Conservation (phyloP, 2,113 vertebrate species). For the Heptranchias perlo region DNA sequence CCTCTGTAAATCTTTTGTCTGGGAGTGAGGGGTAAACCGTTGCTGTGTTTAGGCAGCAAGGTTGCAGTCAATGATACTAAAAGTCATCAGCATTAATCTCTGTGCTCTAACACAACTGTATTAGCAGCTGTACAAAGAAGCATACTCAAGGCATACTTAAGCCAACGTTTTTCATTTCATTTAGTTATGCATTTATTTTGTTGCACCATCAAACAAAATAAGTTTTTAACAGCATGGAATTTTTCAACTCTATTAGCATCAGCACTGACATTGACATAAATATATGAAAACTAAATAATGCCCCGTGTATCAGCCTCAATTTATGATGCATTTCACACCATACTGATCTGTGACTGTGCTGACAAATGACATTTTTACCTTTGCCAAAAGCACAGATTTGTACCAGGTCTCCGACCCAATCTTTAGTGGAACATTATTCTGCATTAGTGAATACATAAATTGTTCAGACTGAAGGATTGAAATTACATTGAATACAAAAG, state of each 20-base stretch:
- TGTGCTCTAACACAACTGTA: not conserved
- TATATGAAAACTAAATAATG: not conserved
- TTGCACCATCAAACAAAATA: not conserved
- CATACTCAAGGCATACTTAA: not conserved
- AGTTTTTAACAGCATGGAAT: not conserved
- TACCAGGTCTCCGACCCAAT: not conserved
- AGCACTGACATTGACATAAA: not conserved
- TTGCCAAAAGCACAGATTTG: not conserved
- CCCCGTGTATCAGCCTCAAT: too few species aligned
- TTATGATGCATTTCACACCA: not conserved
- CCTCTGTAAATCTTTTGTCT: not conserved
- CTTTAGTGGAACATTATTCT: not conserved
- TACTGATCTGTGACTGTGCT: not conserved
- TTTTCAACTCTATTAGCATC: not conserved
- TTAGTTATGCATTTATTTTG: not conserved
- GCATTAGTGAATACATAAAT: not conserved
- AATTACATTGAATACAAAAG: not conserved
- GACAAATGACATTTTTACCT: not conserved
- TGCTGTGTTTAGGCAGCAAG: not conserved
- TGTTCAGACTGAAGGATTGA: not conserved
- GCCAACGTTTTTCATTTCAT: not conserved
- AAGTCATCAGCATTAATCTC: too few species aligned
- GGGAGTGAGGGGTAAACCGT: not conserved
- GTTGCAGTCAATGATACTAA: not conserved
- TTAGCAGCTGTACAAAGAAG: not conserved